Evolutionary conservation across 2,888 invertebrate species (phyloP), one percentile per base, ranked within the genome.

Genomic region (Auanema freiburgensis): DNA sequence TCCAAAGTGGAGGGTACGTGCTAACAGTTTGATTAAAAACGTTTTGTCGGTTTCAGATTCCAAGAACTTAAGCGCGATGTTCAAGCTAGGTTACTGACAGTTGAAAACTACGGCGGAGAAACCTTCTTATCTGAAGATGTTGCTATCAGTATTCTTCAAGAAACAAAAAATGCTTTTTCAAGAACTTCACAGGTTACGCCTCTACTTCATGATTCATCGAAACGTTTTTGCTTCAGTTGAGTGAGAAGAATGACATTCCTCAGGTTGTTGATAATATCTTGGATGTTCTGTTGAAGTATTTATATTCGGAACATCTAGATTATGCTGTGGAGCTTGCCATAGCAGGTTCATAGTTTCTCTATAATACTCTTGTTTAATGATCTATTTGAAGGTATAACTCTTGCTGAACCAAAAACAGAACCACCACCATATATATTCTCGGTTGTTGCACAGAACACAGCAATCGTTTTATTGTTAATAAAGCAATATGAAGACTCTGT

Each of bases 81-180:
- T 68, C 94, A 96, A 86, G 93, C 93, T 0, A 91, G 92, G 12
- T 91, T 97, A 73, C 92, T 93, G 2, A 91, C 92, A 4, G 92
- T 94, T 51, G 96, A 96, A 85, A 92, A 94, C 85, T 95, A 93
- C 83, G 95, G 94, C 1, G 96, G 78, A 50, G 96, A 98, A 86
- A 97, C 94, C 0, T 94, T 96, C 84, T 88, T 98, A 0, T 94
- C 94, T 0, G 95, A 96, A 84, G 92, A 93, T 83, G 88, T 96
- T 2, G 94, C 94, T 0, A 92, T 93, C 72, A 91, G 90, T 79
- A 89, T 97, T 82, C 86, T 98, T 46, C 92, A 92, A 83, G 86
- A 87, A 64, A 91, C 92, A 0, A 92, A 92, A 85, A 89, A 91
- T 43, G 93, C 95, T 0, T 91, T 96, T 76, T 64, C 57, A 24